Base-by-base conservation (phyloP, 2,797 vertebrate genomes). In the Clarias pachynema region DNA sequence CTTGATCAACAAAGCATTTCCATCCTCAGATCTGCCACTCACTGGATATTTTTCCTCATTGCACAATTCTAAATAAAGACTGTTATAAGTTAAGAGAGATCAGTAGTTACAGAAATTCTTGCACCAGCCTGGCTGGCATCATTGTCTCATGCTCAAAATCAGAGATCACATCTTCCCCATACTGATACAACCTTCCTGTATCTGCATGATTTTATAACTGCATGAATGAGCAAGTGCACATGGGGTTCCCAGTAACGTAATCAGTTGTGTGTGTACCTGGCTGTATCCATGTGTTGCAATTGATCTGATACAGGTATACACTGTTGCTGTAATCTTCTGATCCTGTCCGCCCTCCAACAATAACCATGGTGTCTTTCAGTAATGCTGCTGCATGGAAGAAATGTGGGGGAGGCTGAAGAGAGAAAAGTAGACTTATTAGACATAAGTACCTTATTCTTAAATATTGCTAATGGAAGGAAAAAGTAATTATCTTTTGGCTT, bases 231-330 rank as follows among this genome's bases (percentile, higher is more conserved):
- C 16, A 74, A n/a, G 24, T 53, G 44, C 8, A 74, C 34, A 70
- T 44, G 34, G 20, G 4, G 68, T 40, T 24, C 72, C 72, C 12
- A 18, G 16, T 16, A 7, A 56, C 16, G 37, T 40, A 22, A 10
- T 72, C 0, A 9, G 1, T 14, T 60, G 16, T 29, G 65, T 68
- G 49, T 73, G 14, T 49, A 97, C 97, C 95, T 85, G 96, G 96
- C 73, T 96, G 93, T 79, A 98, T 95, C 97, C 97, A 98, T 49
- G 95, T 93, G 81, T 98, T 98, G 91, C 97, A 98, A 93, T 96
- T 97, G 90, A 98, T 96, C 92, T 97, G 97, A 91, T 98, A 98
- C 86, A 98, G 93, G 81, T 96, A 96, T 68, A 97, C 92, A 0
- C 95, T 95, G 53, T 95, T 96, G 90, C 96, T 97, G 91, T 97